Conservation (phyloP, 2,797 vertebrate genomes). For the Ctenochaetus hawaiiensis region DNA sequence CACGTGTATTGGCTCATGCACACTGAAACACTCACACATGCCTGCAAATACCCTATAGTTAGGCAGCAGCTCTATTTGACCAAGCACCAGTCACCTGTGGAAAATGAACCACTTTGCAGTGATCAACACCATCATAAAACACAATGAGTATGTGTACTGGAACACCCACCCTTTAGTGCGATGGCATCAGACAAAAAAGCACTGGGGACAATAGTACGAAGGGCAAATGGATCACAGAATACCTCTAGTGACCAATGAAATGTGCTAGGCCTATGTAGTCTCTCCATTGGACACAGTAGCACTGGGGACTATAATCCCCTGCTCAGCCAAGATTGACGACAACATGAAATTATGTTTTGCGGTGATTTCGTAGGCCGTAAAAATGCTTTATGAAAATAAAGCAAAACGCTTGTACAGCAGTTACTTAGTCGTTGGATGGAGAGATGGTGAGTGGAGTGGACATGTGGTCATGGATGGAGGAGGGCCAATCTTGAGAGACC, state of each 20-base stretch:
- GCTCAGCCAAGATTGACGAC: slow-evolving; percentile 58
- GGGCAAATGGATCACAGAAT: slow-evolving; percentile 68
- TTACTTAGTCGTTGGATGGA: slow-evolving; percentile 40
- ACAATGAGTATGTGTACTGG: slow-evolving; percentile 41
- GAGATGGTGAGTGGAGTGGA: slow-evolving; percentile 62
- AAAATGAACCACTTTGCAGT: slow-evolving; percentile 74
- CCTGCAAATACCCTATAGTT: slow-evolving; percentile 1
- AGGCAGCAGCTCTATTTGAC: slow-evolving; percentile 49
- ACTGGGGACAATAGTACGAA: slow-evolving; percentile 44
- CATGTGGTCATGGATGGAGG: slow-evolving; percentile 78
- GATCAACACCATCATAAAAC: slow-evolving; percentile 64
- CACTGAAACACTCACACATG: not conserved
- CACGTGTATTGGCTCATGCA: not conserved
- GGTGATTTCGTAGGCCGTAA: slow-evolving; percentile 70
- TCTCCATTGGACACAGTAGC: slow-evolving; percentile 13
- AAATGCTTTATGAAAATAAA: slow-evolving; percentile 70
- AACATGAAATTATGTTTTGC: slow-evolving; percentile 70
- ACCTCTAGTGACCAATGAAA: slow-evolving; percentile 59
- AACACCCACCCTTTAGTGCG: slow-evolving; percentile 53
- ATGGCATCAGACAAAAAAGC: slow-evolving; percentile 44
- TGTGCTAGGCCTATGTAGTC: slow-evolving; percentile 29
- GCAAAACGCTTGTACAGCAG: slow-evolving; percentile 71
- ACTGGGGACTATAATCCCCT: slow-evolving; percentile 20
- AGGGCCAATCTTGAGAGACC: slow-evolving; percentile 65
- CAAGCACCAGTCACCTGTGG: slow-evolving; percentile 69